Evolutionary conservation across 2,113 vertebrate species (phyloP).

Genomic region (Cariama cristata): DNA sequence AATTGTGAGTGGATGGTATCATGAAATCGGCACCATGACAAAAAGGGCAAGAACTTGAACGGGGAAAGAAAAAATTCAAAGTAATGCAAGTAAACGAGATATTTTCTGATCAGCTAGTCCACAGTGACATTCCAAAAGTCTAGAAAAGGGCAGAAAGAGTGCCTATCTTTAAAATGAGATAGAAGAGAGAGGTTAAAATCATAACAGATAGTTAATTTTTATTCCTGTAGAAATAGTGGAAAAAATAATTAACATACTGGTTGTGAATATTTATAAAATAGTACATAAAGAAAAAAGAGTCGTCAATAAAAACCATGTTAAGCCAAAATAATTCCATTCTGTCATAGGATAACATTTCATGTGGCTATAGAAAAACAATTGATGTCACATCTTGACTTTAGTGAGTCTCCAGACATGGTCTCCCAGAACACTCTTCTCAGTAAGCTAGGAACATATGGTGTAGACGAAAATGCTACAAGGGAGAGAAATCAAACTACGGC

Average conservation of each 20-base stretch:
- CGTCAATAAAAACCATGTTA: not conserved
- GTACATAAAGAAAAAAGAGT: not conserved
- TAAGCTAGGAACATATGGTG: constrained; percentile 17
- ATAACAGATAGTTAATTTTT: not conserved
- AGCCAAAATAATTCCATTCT: not conserved
- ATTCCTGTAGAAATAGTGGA: not conserved
- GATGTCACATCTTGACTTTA: not conserved
- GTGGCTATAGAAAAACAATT: not conserved
- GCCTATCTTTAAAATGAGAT: not conserved
- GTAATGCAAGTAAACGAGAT: not conserved
- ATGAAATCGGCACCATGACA: not conserved
- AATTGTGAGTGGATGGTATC: not conserved
- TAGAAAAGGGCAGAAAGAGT: not conserved
- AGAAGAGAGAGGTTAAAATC: not conserved
- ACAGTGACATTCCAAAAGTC: not conserved
- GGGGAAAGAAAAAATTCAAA: not conserved
- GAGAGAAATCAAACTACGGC: not conserved
- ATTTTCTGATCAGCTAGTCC: not conserved
- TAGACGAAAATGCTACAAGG: not conserved
- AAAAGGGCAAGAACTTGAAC: not conserved
- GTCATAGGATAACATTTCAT: not conserved
- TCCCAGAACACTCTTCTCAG: not conserved
- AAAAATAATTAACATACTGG: not conserved
- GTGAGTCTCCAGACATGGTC: not conserved
- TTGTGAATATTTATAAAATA: not conserved